Base-by-base conservation (phyloP, 2,888 invertebrate genomes). In the Gisinianus flammeolus region DNA sequence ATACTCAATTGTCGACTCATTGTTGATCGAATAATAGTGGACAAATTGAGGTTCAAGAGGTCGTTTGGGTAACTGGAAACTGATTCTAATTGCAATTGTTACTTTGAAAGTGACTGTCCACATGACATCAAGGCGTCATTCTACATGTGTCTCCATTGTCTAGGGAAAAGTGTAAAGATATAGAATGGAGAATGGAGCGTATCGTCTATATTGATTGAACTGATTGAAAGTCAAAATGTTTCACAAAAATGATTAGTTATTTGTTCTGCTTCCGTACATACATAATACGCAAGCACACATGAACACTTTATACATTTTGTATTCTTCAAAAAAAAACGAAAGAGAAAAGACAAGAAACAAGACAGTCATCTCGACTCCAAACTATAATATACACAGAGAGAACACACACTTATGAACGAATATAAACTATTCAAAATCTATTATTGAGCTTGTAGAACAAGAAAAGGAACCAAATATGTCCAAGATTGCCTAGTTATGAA, bases 11-110 rank as follows among this genome's bases (percentile, higher is more conserved):
- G 77, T 74, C 72, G 67, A 62, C 58, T 73, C 78, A 78, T 78
- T 78, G 78, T 78, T 73, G 68, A 35, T 54, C 58, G 79, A 82
- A 84, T 82, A 84, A 84, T 84, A 81, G 79, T 74, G 56, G 83
- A 83, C 84, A 84, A 83, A 84, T 84, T 84, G 84, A 78, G 80
- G 81, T 81, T 82, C 82, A 82, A 82, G 81, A 81, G 84, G 83
- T 82, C 80, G 78, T 22, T 24, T 26, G 35, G 66, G 74, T 74
- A 67, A 74, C 74, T 74, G 74, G 74, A 66, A 66, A 66, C 31
- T 33, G 52, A 74, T 74, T 74, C 35, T 28, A 64, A 74, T 74
- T 74, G 66, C 74, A 66, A 74, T 74, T 74, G 74, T 74, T 74
- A 67, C 44, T 52, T 54, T 64, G 66, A 74, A 26, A 66, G 26